Base-by-base conservation (phyloP, 2,797 vertebrate species). In the Clarias laeviceps region DNA sequence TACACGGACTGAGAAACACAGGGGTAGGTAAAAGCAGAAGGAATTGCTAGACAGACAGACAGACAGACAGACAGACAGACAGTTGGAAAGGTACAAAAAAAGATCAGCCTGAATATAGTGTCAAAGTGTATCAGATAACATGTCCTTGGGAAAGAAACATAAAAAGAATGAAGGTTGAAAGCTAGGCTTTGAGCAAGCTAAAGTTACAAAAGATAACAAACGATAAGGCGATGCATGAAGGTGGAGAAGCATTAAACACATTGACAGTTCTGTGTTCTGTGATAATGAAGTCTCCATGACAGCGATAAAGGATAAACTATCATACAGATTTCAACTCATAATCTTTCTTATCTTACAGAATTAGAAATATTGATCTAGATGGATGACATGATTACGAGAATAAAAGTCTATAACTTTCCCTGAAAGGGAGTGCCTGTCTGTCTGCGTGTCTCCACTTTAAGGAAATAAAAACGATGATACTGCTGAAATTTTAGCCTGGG, bases 251-350 rank as follows among this genome's bases (percentile, higher is more conserved):
- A 56, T 76, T 56, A 76, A 22, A 40, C 64, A 78, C 14, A 34
- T 15, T 56, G 6, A 57, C 18, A 45, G 14, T 77, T 24, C 7
- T 24, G 24, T 45, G 64, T 40, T 61, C 54, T 45, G 34, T 73
- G 74, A 34, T 77, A 77, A 59, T 34, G 4, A 37, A 62, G 20
- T 68, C 29, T 68, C 17, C 1, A 78, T 64, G 40, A 56, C 61
- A 37, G 11, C 11, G 22, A 84, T 84, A 65, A 76, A 84, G 29
- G 82, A 84, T 66, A 37, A 66, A 62, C 68, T 84, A 84, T 68
- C 45, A 5, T 68, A 11, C 29, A 84, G 57, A 32, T 77, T 50
- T 66, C 54, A 37, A 22, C 22, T 9, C 34, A 66, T 66, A 62
- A 78, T 40, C 73, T 20, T 64, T 78, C 27, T 78, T 61, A 78